Percentiles rank a stretch among this genome's conserved stretches.
phyloP scores from a whole-genome alignment of 2,888 invertebrate genomes.

The Cabera pusaria region DNA sequence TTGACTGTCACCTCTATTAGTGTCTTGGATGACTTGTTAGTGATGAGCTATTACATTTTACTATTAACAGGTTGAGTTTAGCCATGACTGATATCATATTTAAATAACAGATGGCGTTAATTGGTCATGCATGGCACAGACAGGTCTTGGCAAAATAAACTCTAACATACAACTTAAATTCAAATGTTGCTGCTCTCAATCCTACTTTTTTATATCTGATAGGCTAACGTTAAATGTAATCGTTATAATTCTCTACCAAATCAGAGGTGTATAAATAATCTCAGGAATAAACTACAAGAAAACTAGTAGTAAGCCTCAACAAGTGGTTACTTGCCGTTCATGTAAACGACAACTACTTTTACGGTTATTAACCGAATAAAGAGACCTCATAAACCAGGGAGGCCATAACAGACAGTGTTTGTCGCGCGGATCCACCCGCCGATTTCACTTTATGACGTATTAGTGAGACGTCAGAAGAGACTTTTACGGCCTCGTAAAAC shows the following conservation, averaged over 20 bases:
- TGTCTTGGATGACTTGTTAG: too few relatives aligned
- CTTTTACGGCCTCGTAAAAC: slow-evolving; percentile 68
- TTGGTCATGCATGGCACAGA: too few relatives aligned
- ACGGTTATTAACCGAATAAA: slow-evolving; percentile 55
- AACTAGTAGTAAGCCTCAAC: slow-evolving; percentile 22
- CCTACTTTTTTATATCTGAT: too few relatives aligned
- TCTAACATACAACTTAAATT: too few relatives aligned
- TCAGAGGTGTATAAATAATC: not conserved
- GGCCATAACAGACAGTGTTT: slow-evolving; percentile 44
- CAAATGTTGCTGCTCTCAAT: too few relatives aligned
- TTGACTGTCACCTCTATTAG: not conserved
- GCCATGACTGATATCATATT: too few relatives aligned
- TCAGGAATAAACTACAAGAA: not conserved
- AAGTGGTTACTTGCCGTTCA: slow-evolving; percentile 29
- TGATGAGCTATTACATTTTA: too few relatives aligned
- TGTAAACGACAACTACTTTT: slow-evolving; percentile 39
- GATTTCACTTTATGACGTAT: slow-evolving; percentile 70
- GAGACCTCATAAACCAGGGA: slow-evolving; percentile 33
- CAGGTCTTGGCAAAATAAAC: too few relatives aligned
- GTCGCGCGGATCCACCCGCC: slow-evolving; percentile 34
- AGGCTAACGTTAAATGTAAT: too few relatives aligned
- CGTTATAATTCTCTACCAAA: too few relatives aligned
- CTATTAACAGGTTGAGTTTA: too few relatives aligned
- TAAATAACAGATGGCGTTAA: too few relatives aligned
- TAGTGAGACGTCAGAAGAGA: slow-evolving; percentile 68